Conservation (phyloP, 2,113 vertebrate genomes). For the Neogobius melanostomus region DNA sequence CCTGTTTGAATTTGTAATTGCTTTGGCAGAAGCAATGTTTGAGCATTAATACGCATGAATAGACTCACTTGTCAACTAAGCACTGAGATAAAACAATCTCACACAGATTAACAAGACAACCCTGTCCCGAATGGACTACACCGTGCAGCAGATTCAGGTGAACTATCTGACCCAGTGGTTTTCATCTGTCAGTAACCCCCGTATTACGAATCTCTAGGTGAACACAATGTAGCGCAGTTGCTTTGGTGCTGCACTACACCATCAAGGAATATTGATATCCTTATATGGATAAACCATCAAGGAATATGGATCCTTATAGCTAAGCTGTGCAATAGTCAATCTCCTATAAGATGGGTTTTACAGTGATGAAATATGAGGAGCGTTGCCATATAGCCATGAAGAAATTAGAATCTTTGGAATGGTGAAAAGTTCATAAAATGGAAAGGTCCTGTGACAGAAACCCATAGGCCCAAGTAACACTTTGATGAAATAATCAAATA, state of each 20-base stretch:
- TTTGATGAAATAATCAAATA: no score
- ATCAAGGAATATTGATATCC: neutral
- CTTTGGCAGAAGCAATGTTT: conserved; percentile 16
- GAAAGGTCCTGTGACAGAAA: no score
- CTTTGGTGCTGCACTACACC: neutral
- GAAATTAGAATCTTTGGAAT: no score
- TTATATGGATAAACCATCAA: neutral
- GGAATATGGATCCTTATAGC: no score
- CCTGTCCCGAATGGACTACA: neutral
- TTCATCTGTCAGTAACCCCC: neutral
- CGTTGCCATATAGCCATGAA: no score
- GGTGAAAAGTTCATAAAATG: no score
- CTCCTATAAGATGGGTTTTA: no score
- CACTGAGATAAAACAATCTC: conserved; percentile 25
- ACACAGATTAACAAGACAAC: conserved; percentile 6
- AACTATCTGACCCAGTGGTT: conserved; percentile 5
- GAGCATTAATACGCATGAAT: conserved; percentile 14
- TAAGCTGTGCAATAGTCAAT: no score
- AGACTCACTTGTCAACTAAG: conserved; percentile 11
- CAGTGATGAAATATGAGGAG: no score
- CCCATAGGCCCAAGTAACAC: no score
- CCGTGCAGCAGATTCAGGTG: neutral
- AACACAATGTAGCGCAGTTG: neutral
- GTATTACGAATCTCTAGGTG: neutral
- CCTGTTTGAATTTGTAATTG: conserved; percentile 28